Base-by-base conservation (phyloP, 2,888 invertebrate genomes). In the Lasioglossum lativentre region DNA sequence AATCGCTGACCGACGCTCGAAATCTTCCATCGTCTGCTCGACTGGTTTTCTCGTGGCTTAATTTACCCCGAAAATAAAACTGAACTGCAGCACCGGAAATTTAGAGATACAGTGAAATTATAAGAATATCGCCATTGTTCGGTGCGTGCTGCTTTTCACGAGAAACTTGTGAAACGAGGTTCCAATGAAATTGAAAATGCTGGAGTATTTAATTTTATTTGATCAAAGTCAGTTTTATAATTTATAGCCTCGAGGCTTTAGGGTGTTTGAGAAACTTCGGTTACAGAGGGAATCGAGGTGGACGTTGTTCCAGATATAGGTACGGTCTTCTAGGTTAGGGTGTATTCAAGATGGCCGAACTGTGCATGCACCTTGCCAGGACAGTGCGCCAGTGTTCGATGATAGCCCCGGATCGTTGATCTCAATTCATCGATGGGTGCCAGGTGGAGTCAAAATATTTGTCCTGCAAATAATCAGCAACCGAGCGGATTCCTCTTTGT, bases 381-480 rank as follows among this genome's bases (percentile, higher is more conserved):
- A 79, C 42, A 23, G n/a, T 19, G 47, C 45, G 47, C 45, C 19
- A 71, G 68, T 47, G 76, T 66, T 45, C 82, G 75, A 82, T 75
- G 52, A 82, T 82, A 72, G 75, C 70, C 23, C 74, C 52, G 81
- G 82, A 84, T 82, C 71, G 68, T 84, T 73, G 77, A 82, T 83
- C 83, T 80, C 59, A 80, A 86, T 86, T 79, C 78, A 74, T 82
- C 85, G 85, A 82, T 84, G 75, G 76, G 30, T 63, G 34, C 56
- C 30, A 34, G 30, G 87, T 81, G 83, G 77, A 91, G 92, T 93
- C 93, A 92, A 91, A 92, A 93, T 93, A 92, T 93, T 93, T 92
- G 90, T 89, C 91, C 91, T 86, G 91, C 87, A 88, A 93, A 93
- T 93, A 92, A 93, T 93, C 91, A 90, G 88, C 87, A 91, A 90